Percentiles rank a stretch among this genome's conserved stretches.
These are phyloP conservation scores for Rhynchonycteris naso DNA, from an alignment of 2,797 vertebrate genomes.

Conservation along the genomic window DNA sequence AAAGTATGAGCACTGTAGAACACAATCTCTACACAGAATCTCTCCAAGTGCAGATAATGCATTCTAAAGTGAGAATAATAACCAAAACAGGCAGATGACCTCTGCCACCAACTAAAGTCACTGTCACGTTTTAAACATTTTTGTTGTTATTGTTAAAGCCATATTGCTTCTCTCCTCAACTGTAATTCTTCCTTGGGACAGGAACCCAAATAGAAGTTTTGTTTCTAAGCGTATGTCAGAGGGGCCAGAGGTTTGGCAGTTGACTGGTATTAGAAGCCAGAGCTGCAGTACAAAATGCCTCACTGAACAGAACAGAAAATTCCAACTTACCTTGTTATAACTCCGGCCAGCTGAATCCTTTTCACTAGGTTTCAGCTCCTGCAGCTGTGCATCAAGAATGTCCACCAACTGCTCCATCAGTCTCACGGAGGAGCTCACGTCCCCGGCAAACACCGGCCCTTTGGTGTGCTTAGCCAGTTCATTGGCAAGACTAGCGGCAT, in stretches of 20 bases:
- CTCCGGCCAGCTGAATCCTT: slow-evolving; percentile 97
- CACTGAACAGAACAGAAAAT: neutral
- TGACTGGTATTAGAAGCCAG: slow-evolving; percentile 64
- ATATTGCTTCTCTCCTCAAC: slow-evolving; percentile 66
- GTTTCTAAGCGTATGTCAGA: neutral
- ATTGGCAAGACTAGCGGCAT: slow-evolving; percentile 98
- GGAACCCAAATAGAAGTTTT: slow-evolving; percentile 33
- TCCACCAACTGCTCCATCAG: slow-evolving; percentile 99
- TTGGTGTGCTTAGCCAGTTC: slow-evolving; percentile 98
- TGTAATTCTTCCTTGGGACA: slow-evolving; percentile 49
- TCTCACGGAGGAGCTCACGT: slow-evolving; percentile 96
- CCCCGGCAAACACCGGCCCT: slow-evolving; percentile 95
- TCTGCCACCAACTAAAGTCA: slow-evolving; percentile 58
- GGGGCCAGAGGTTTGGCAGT: slow-evolving; percentile 19
- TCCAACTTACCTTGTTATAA: slow-evolving; percentile 95
- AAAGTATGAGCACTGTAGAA: neutral
- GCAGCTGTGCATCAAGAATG: slow-evolving; percentile 97
- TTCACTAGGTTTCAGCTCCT: slow-evolving; percentile 95
- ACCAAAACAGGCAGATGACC: slow-evolving; percentile 23
- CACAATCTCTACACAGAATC: neutral
- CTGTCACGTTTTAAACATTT: slow-evolving; percentile 59
- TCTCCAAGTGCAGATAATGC: neutral
- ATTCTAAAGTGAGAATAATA: neutral
- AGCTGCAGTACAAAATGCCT: neutral
- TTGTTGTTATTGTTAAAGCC: slow-evolving; percentile 24